Percentiles rank a stretch among this genome's conserved stretches.
Conservation (phyloP, 2,113 vertebrate genomes). For the Gavialis gangeticus region DNA sequence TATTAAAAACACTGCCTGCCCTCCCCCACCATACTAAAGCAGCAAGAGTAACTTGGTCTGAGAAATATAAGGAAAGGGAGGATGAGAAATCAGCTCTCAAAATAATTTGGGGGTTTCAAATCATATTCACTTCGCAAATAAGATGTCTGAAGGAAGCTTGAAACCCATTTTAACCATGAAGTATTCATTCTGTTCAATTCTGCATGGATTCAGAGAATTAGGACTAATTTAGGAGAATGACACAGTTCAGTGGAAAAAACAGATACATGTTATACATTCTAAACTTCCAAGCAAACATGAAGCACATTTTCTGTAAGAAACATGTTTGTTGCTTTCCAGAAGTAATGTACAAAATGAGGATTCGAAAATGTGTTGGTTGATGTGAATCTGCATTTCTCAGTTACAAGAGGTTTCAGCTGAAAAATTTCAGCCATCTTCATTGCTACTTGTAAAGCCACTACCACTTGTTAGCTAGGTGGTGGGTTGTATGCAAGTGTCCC, state of each 20-base stretch:
- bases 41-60: not conserved
- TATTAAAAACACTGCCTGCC: constrained; percentile 20
- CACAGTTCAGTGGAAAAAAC: not conserved
- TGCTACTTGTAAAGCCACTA: not conserved
- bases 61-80: not conserved
- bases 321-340: not conserved
- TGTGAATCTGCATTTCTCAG: not conserved
- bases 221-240: not conserved
- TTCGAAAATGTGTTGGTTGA: not conserved
- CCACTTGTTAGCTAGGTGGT: not conserved
- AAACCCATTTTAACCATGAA: constrained; percentile 14
- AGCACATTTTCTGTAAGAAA: not conserved
- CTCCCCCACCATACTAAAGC: not conserved
- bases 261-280: not conserved
- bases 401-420: not conserved
- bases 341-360: not conserved
- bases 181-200: constrained; percentile 38
- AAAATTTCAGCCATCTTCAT: not conserved
- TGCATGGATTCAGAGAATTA: not conserved
- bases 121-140: constrained; percentile 15
- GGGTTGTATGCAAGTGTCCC: not conserved
- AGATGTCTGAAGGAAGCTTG: not conserved
- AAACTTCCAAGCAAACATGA: not conserved
- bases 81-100: not conserved
- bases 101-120: not conserved